These are phyloP conservation scores for Anthrax anthrax DNA, from an alignment of 2,888 invertebrate species.

Conservation along the genomic window DNA sequence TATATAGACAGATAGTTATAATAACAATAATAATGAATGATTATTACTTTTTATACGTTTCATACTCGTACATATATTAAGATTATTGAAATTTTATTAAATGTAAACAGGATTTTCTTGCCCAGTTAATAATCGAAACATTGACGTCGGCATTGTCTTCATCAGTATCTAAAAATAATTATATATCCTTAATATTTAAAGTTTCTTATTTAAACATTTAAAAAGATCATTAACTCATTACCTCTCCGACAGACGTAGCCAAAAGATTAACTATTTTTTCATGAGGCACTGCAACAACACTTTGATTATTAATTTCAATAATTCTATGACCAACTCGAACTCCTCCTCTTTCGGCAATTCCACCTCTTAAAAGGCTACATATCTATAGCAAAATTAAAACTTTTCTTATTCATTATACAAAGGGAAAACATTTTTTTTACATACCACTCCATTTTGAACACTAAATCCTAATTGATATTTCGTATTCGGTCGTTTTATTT, in stretches of 20 bases:
- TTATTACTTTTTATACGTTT: too few species aligned
- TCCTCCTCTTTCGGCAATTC: conserved; percentile 97
- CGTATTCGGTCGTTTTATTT: conserved; percentile 96
- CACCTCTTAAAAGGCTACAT: conserved; percentile 92
- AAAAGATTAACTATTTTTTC: conserved; percentile 98
- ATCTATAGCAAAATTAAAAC: conserved; percentile 48
- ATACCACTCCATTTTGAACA: conserved; percentile 97
- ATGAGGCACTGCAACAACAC: conserved; percentile 98
- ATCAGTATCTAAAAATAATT: conserved; percentile 93
- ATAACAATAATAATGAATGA: too few species aligned
- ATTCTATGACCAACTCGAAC: conserved; percentile 98
- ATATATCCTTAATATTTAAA: neutral
- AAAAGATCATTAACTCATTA: conserved; percentile 25
- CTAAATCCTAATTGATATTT: conserved; percentile 99
- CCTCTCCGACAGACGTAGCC: conserved; percentile 98
- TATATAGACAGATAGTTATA: too few species aligned
- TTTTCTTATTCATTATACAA: neutral
- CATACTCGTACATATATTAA: too few species aligned
- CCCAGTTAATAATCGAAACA: conserved; percentile 97
- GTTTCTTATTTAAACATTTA: neutral
- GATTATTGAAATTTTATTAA: conserved; percentile 43
- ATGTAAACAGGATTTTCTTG: conserved; percentile 99
- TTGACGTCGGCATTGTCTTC: conserved; percentile 99
- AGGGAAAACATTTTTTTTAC: conserved; percentile 21
- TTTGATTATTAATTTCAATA: conserved; percentile 99